Evolutionary conservation across 2,888 invertebrate genomes (phyloP).

Genomic region (Epistrophella euchroma): DNA sequence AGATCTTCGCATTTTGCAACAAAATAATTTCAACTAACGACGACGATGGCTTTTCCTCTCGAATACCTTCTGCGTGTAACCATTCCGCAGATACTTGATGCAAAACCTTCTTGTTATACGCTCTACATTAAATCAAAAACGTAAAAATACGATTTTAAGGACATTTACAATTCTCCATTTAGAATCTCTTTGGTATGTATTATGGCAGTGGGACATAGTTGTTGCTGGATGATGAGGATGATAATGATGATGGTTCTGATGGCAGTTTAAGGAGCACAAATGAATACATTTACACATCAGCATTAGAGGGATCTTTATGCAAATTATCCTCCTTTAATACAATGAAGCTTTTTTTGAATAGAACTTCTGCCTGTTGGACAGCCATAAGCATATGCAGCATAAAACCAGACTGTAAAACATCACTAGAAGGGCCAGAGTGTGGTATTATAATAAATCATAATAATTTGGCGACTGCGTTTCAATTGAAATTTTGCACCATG

Average conservation of each 20-base stretch:
- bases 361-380: constrained; percentile 50
- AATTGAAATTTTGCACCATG: constrained; percentile 52
- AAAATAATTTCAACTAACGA: too few relatives aligned
- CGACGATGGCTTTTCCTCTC: constrained; percentile 49
- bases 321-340: constrained; percentile 46
- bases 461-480: constrained; percentile 72
- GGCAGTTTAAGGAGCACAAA: constrained; percentile 7
- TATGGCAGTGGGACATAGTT: too few relatives aligned
- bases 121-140: constrained; percentile 56
- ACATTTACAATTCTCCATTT: constrained; percentile 51
- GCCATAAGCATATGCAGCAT: constrained; percentile 12
- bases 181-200: too few relatives aligned
- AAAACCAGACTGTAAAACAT: too few relatives aligned
- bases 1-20: constrained; percentile 23
- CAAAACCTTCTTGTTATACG: background rate
- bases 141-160: constrained; percentile 57
- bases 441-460: constrained; percentile 68
- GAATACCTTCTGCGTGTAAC: constrained; percentile 32
- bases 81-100: constrained; percentile 41
- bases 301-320: constrained; percentile 67
- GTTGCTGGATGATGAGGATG: too few relatives aligned
- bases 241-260: background rate
- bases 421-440: constrained; percentile 45
- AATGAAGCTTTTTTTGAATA: constrained; percentile 31
- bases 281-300: constrained; percentile 73